Base-by-base conservation (phyloP, 1,140 invertebrate genomes). In the Steinernema khuongi region DNA sequence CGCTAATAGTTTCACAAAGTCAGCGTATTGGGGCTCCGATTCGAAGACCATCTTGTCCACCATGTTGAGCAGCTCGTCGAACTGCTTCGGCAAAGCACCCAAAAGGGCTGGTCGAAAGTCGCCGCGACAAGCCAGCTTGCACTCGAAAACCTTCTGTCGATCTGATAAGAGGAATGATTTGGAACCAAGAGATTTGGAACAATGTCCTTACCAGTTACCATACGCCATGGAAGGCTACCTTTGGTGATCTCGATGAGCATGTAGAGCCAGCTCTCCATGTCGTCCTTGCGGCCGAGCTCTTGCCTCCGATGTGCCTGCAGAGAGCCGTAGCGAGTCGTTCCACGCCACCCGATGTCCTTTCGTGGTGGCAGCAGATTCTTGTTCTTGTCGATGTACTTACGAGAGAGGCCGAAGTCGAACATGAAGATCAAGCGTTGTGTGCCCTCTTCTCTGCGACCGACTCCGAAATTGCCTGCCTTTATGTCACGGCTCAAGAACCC, bases 391-490 rank as follows among this genome's bases (percentile, higher is more conserved):
- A 74, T 31, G 31, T 71, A 72, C 29, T 76, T 68, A 14, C 73
- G 33, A 2, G 72, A 67, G 18, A 74, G 31, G 7, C 73, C 70
- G 33, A 79, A 78, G 32, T 71, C 68, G 33, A 67, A 71, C 43
- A 79, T 78, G 31, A 79, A 72, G 2, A 71, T 22, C 32, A 71
- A 50, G 30, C 74, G 79, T 14, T 68, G 33, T 17, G 60, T 22
- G 31, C 30, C 33, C 11, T n/a, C 31, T 69, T 71, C 60, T 4
- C 67, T 68, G 17, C 67, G 68, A 41, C 81, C 81, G 28, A 77
- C 72, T 22, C 76, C 82, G 32, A 79, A 84, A 26, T 82, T 82
- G 11, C 79, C 80, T 11, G 72, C 69, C 70, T 80, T 80, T 18
- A 73, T 44, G 33, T 26, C 29, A 41, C 44, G 30, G n/a, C 29